Percentiles rank a stretch among this genome's conserved stretches.
Evolutionary conservation across 1,140 invertebrate genomes (phyloP).

Genomic region (Drosophila bipectinata): DNA sequence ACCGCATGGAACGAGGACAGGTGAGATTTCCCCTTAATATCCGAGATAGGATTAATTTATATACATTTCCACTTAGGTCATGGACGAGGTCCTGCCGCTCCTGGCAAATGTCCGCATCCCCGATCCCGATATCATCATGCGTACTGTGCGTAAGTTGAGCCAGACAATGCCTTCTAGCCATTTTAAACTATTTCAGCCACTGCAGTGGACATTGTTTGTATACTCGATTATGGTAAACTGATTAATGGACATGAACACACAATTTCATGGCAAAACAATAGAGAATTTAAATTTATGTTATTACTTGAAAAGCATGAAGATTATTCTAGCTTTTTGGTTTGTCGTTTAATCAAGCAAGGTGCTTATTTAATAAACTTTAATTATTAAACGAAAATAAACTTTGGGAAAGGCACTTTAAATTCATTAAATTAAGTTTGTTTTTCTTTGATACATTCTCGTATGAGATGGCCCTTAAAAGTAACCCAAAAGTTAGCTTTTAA

Average conservation of each 20-base stretch:
- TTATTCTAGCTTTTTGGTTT: conserved; percentile 5
- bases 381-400: too few species aligned
- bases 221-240: conserved; percentile 37
- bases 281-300: neutral
- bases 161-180: conserved; percentile 15
- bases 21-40: conserved; percentile 31
- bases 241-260: conserved; percentile 22
- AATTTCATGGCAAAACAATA: conserved; percentile 25
- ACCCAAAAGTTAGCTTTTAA: neutral
- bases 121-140: conserved; percentile 92
- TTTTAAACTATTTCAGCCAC: conserved; percentile 7
- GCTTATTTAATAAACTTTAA: neutral
- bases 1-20: conserved; percentile 93
- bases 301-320: neutral
- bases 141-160: conserved; percentile 92
- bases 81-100: conserved; percentile 96
- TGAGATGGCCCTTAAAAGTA: neutral
- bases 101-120: conserved; percentile 94
- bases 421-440: neutral
- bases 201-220: conserved; percentile 22
- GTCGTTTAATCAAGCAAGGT: neutral
- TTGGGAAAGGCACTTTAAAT: neutral
- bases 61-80: conserved; percentile 85
- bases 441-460: neutral
- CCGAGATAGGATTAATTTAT: too few species aligned